Evolutionary conservation across 2,888 invertebrate species (phyloP), one percentile per base, ranked within the genome.

Genomic region (Halictus ligatus): DNA sequence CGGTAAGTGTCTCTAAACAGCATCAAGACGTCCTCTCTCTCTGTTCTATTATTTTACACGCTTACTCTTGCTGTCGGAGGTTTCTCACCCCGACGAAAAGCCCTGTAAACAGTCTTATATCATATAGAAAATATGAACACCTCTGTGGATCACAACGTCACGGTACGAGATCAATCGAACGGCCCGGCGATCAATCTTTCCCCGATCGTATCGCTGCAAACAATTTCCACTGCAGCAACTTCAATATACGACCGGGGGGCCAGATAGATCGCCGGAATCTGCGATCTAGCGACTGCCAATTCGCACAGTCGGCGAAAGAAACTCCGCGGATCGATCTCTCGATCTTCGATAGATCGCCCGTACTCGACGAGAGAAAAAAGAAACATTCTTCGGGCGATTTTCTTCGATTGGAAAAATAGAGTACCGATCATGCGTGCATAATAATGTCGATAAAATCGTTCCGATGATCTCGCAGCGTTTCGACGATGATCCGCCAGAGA

Each of bases 31-130:
- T 81, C 81, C 60, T 72, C 81, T 60, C 81, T 60, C 50, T 69
- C 54, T 78, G 73, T 81, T 67, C n/a, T 77, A 71, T 78, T 35
- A 46, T 25, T 83, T 81, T 78, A 58, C 75, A 86, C 74, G 43
- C 78, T 78, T 80, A 86, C 86, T 78, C 43, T 86, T 75, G 80
- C 48, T 60, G 25, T 87, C 87, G 83, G 79, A 87, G 87, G 67
- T 87, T 71, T 77, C 25, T 77, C 78, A 86, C 86, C 74, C 74
- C 83, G 78, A 86, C 80, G 73, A 67, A 73, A 78, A 77, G 43
- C 67, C 87, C 87, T 87, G 87, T 76, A 87, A 87, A 87, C 87
- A 87, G 83, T 87, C 83, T 76, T 43, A 83, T 58, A 81, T 54
- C 64, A 83, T 46, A 76, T 81, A 81, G 8, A 58, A 86, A 64